phyloP scores from a whole-genome alignment of 2,888 invertebrate genomes.

The Lasioglossum villosulum region DNA sequence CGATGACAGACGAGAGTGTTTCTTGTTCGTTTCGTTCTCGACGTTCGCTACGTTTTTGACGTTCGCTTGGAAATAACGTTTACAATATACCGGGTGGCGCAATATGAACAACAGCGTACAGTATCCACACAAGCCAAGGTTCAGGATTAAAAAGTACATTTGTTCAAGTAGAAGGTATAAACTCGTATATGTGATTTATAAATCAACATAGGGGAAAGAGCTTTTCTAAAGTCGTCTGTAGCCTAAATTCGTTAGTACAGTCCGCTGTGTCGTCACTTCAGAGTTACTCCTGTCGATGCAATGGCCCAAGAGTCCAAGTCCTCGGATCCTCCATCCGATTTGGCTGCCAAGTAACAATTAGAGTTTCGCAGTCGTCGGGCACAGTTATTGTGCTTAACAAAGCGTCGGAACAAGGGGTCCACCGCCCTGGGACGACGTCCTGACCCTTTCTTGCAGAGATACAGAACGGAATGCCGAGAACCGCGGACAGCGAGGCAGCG shows the following conservation, averaged over 20 bases:
- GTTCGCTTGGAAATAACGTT: too few species aligned
- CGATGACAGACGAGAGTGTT: too few species aligned
- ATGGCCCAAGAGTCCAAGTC: slow-evolving; percentile 28
- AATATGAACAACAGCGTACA: too few species aligned
- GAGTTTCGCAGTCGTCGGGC: slow-evolving; percentile 67
- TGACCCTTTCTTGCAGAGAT: slow-evolving; percentile 49
- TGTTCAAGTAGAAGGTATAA: too few species aligned
- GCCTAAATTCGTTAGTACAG: slow-evolving; percentile 13
- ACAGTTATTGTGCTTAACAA: slow-evolving; percentile 76
- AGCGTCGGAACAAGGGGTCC: slow-evolving; percentile 63
- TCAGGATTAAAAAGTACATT: too few species aligned
- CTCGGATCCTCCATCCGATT: slow-evolving; percentile 67
- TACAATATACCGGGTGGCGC: too few species aligned
- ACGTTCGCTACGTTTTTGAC: too few species aligned
- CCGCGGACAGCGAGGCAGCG: slow-evolving; percentile 14
- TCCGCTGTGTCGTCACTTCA: slow-evolving; percentile 9
- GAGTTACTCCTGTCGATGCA: not conserved
- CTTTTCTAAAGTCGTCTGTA: not conserved
- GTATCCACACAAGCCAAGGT: not conserved
- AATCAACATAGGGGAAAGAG: not conserved
- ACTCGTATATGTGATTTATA: too few species aligned
- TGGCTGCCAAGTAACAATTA: slow-evolving; percentile 77
- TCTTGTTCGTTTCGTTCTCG: too few species aligned
- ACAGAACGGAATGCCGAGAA: slow-evolving; percentile 26
- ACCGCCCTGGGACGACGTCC: slow-evolving; percentile 47